phyloP scores from a whole-genome alignment of 2,113 vertebrate genomes.

The Lanius ludovicianus region DNA sequence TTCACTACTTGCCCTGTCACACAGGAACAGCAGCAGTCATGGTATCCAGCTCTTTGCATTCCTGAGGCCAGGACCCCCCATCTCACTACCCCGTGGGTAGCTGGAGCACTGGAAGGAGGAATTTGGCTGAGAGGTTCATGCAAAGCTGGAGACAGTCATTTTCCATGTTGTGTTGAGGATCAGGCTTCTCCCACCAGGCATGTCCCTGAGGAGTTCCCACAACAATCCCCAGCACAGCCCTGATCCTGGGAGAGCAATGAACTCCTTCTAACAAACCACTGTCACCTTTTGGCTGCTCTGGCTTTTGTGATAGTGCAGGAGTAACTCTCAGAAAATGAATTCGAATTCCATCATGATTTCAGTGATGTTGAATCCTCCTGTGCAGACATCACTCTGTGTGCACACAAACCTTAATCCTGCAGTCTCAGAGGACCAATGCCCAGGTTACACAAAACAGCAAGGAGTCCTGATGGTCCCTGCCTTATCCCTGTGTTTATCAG shows the following conservation, averaged over 20 bases:
- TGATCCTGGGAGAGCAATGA: background rate
- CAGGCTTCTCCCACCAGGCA: background rate
- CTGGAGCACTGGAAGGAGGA: background rate
- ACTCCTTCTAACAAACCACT: background rate
- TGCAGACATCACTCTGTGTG: background rate
- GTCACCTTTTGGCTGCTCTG: background rate
- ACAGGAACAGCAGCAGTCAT: rapidly evolving
- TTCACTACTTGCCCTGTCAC: background rate
- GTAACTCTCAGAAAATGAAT: background rate
- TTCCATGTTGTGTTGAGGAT: background rate
- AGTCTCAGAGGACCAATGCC: background rate
- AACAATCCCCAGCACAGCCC: background rate
- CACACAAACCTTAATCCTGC: background rate
- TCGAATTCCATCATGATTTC: background rate
- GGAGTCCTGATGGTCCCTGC: background rate
- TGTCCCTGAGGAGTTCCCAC: background rate
- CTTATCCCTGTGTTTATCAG: background rate
- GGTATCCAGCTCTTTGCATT: background rate
- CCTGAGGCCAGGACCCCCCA: background rate
- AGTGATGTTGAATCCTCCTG: background rate
- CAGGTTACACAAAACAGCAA: background rate
- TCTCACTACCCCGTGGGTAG: background rate
- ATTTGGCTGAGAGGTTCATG: background rate
- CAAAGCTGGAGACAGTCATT: background rate
- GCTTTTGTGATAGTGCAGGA: background rate